phyloP scores from a whole-genome alignment of 2,113 vertebrate species.

The Rynchops niger region DNA sequence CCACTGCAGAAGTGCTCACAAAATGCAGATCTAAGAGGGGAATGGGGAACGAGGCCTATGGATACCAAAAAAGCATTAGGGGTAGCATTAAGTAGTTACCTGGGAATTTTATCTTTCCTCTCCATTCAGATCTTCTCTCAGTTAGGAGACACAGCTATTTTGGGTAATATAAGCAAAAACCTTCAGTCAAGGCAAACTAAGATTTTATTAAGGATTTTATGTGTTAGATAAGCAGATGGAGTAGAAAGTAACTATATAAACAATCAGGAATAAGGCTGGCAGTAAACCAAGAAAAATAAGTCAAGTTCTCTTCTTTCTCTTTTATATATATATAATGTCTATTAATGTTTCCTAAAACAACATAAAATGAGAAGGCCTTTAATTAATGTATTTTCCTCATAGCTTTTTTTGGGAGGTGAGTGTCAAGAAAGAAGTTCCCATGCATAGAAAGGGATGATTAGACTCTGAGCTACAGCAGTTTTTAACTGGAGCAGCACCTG shows the following conservation, averaged over 20 bases:
- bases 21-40: neutral
- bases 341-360: neutral
- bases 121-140: neutral
- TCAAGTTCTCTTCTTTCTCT: neutral
- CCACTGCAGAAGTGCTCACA: neutral
- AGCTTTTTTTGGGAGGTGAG: fast-evolving
- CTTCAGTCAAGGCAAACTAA: neutral
- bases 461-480: neutral
- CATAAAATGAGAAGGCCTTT: neutral
- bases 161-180: neutral
- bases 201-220: neutral
- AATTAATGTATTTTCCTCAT: neutral
- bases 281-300: neutral
- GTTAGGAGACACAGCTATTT: neutral
- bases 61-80: neutral
- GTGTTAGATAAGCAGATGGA: neutral
- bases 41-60: neutral
- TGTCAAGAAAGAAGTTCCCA: neutral
- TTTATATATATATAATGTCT: neutral
- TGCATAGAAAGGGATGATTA: neutral
- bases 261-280: neutral
- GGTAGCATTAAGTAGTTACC: neutral
- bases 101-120: neutral
- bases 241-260: neutral
- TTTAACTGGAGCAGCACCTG: neutral